These are phyloP conservation scores for Heliconius erato DNA, from an alignment of 2,888 invertebrate genomes.

Conservation along the genomic window DNA sequence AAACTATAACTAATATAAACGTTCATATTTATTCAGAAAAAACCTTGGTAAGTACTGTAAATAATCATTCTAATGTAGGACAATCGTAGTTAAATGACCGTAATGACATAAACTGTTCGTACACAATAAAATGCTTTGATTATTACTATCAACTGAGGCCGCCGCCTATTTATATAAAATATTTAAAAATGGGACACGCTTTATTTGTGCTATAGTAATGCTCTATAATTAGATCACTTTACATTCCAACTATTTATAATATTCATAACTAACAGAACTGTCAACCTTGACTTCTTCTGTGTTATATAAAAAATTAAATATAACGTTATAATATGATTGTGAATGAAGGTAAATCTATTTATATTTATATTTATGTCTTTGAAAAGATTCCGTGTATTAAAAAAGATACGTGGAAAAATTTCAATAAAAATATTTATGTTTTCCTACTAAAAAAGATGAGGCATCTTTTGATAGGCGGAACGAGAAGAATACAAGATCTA, in stretches of 20 bases:
- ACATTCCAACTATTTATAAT: conserved; percentile 30
- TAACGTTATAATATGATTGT: background rate
- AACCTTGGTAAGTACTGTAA: conserved; percentile 18
- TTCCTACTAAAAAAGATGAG: background rate
- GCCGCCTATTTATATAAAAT: conserved; percentile 38
- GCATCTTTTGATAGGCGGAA: background rate
- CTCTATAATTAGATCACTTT: conserved; percentile 36
- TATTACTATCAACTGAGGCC: conserved; percentile 45
- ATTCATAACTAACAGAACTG: conserved; percentile 10
- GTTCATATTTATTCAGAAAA: conserved; percentile 11
- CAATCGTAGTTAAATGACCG: conserved; percentile 27
- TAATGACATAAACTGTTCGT: conserved; percentile 40
- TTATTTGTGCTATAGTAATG: conserved; percentile 38
- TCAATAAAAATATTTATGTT: background rate
- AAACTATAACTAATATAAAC: background rate
- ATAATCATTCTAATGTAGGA: conserved; percentile 21
- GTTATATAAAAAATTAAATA: conserved; percentile 5
- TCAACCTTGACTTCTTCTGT: conserved; percentile 14
- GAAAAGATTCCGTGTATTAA: background rate
- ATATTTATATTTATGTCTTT: background rate
- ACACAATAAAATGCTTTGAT: conserved; percentile 45
- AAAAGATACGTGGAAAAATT: background rate
- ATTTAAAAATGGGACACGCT: conserved; percentile 37
- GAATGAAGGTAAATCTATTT: conserved; percentile 3
- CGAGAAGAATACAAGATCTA: background rate